Evolutionary conservation across 1,140 invertebrate genomes (phyloP), one percentile per base, ranked within the genome.

Genomic region (Drosophila carrolli): DNA sequence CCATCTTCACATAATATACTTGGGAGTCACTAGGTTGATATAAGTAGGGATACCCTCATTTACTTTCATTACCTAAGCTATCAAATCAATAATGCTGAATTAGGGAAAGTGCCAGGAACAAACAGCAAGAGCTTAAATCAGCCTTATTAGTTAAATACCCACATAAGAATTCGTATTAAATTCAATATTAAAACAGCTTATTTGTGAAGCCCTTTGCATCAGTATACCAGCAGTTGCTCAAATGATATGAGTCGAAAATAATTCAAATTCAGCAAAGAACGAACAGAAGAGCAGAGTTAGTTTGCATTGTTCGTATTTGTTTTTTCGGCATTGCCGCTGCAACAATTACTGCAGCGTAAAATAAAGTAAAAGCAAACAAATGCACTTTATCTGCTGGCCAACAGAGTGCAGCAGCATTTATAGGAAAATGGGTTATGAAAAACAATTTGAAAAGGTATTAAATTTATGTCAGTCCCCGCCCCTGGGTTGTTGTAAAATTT

Each of bases 371-470:
- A 47, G 23, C 41, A 54, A 63, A 62, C 53, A 72, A 78, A 67
- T 82, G 75, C 70, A 70, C 67, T 85, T 85, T 85, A 77, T 85
- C 81, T 81, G 50, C 50, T 58, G 78, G 56, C 67, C 62, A 71
- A 50, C 77, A 80, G 77, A 73, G 81, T 85, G 47, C 58, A 60
- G 29, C 58, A 47, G 44, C 59, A 68, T 83, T 65, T 75, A 60
- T 53, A 51, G 55, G 38, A 51, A 60, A 78, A 70, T 78, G 63
- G 62, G 48, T 68, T 82, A 67, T 82, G 68, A 67, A 82, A 77
- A 72, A 72, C 54, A 81, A 75, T 82, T 84, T 75, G 61, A 79
- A 83, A 84, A 77, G 53, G 67, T 75, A 86, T 78, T 77, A 81
- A 85, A 84, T 85, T 77, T 65, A 78, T 86, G 78, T 81, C 73